Base-by-base conservation (phyloP, 1,140 invertebrate genomes). In the Mycetomoellerius zeteki region DNA sequence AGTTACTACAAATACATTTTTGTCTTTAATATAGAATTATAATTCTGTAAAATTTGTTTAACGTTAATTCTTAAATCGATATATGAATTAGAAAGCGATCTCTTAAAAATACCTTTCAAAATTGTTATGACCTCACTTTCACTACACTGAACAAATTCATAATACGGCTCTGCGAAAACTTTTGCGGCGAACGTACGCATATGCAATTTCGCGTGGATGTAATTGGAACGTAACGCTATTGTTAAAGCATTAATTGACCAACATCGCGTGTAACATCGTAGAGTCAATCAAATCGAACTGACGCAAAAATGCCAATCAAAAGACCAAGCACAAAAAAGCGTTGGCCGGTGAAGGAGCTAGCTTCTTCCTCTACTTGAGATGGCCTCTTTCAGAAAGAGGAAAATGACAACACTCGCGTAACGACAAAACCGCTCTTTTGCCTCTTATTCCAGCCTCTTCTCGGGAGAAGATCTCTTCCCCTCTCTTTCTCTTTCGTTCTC, bases 181-280 rank as follows among this genome's bases (percentile, higher is more conserved):
- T 19, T 12, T 54, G 69, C 19, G 12, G 3, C 78, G 19, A 30
- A 43, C 24, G 21, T 19, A 47, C 78, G 24, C 67, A 64, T 72
- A 90, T 89, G 76, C 76, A 90, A 90, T 90, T 88, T 80, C 81
- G 75, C 81, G 52, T 64, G 64, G 81, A 91, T 92, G 92, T 94
- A 94, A 95, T 94, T 95, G 94, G 94, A 94, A 95, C 92, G 92
- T 95, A 94, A 95, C 92, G 90, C 90, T 92, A 94, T 94, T 95
- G 94, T 95, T 94, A 92, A 91, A 90, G 87, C 88, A 92, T 69
- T 94, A 94, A 94, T 95, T 94, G 93, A 94, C 92, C 94, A 93
- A 93, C 93, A 93, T 90, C 89, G 89, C 92, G 91, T 91, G 91
- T 90, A 92, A 87, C 85, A 76, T 89, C 88, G 86, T 65, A 75